Evolutionary conservation across 2,113 vertebrate species (phyloP), one percentile per base, ranked within the genome.

Genomic region (Solea solea): DNA sequence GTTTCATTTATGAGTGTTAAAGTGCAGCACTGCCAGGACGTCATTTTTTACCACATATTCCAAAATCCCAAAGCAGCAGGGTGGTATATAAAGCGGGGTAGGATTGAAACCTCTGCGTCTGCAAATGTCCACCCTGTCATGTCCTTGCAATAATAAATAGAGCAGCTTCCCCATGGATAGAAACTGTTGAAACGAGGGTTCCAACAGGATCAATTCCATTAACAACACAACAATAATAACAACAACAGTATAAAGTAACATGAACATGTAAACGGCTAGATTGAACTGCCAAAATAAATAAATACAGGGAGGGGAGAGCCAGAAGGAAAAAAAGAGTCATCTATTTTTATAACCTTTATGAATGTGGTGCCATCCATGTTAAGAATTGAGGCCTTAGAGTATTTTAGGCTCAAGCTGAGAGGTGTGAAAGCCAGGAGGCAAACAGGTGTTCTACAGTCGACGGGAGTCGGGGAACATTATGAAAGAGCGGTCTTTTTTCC

Each of bases 361-460:
- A 59, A 51, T 54, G 44, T 49, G 53, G 44, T 57, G 58, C 60
- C 50, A 27, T n/a, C 64, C 48, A 61, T 56, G 50, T 56, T 21
- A 16, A 68, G 60, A 74, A 61, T 55, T 72, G 34, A 54, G 61
- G 15, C 46, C 62, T 61, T 12, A 46, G 69, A 66, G 54, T 80
- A 71, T 72, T 56, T 46, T 34, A 14, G 34, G 65, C 62, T 81
- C 54, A 49, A 51, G 21, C 49, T 51, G 49, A 72, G 55, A 40
- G 57, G 50, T 74, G 61, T 53, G 63, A 80, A 65, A 52, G 71
- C 44, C 70, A 54, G 27, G 1, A 39, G 51, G 59, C 39, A 60
- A 80, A 80, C 81, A 78, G 79, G 77, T 86, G 74, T 27, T 73
- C 15, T 16, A n/a, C 34, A 68, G 74, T 54, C 25, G 8, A 62